A percentile compares a stretch with the other conserved stretches of the same genome.
Evolutionary conservation across 2,888 invertebrate species (phyloP).

Genomic region (Globia sparganii): DNA sequence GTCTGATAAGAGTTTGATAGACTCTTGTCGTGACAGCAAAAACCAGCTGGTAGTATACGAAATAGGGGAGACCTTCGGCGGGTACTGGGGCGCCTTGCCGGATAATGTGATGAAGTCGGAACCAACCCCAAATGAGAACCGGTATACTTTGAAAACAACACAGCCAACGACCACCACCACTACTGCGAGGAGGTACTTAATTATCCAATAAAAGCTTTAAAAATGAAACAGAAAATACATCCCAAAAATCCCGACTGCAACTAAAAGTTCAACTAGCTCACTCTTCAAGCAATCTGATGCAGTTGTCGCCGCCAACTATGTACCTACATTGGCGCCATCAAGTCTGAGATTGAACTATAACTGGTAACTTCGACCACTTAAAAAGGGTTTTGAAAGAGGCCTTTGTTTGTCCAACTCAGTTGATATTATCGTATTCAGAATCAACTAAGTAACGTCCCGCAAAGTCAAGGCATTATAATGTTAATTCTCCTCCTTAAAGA

Average conservation of each 20-base stretch:
- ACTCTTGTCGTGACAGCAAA: constrained; percentile 70
- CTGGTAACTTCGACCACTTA: neutral
- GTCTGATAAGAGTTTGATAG: constrained; percentile 65
- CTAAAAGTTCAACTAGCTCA: neutral
- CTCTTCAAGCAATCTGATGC: neutral
- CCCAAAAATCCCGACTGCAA: neutral
- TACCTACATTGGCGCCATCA: neutral
- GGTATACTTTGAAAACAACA: constrained; percentile 77
- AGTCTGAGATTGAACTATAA: neutral
- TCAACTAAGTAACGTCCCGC: neutral
- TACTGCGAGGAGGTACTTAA: constrained; percentile 49
- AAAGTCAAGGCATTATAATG: neutral
- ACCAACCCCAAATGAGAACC: constrained; percentile 54
- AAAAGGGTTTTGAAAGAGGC: neutral
- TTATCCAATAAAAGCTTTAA: neutral
- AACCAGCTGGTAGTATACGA: constrained; percentile 82
- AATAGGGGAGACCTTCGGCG: constrained; percentile 84
- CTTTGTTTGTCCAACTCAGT: neutral
- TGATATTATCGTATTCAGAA: neutral
- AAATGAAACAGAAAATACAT: neutral
- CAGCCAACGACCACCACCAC: constrained; percentile 48
- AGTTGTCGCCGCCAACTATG: neutral
- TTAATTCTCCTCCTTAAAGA: constrained; percentile 9
- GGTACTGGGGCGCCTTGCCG: constrained; percentile 84
- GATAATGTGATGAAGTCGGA: constrained; percentile 68